A percentile compares a stretch with the other conserved stretches of the same genome.
Evolutionary conservation across 2,888 invertebrate genomes (phyloP).

Genomic region (Pediacus dermestoides): DNA sequence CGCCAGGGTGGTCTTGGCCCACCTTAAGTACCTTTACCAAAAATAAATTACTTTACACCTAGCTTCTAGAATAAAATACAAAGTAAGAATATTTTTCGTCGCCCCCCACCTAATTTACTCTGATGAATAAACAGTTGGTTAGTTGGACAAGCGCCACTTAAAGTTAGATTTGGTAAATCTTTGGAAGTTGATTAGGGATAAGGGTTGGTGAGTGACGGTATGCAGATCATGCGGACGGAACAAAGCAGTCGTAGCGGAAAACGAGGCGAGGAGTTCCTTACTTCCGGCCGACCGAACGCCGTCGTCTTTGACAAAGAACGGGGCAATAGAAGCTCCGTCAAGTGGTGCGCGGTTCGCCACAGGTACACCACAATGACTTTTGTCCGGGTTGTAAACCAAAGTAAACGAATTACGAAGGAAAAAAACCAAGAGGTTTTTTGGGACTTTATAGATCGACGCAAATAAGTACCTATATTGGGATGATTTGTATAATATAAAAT

Average conservation of each 20-base stretch:
- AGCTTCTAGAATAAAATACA: too few relatives aligned
- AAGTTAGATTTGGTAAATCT: too few relatives aligned
- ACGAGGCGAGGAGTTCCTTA: slow-evolving; percentile 38
- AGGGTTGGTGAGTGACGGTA: slow-evolving; percentile 19
- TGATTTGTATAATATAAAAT: too few relatives aligned
- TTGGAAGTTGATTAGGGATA: slow-evolving; percentile 8
- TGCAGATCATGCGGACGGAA: slow-evolving; percentile 38
- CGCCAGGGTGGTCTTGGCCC: too few relatives aligned
- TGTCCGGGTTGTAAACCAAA: neutral
- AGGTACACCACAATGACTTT: slow-evolving; percentile 20
- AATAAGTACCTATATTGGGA: too few relatives aligned
- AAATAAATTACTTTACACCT: too few relatives aligned
- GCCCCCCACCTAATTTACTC: too few relatives aligned
- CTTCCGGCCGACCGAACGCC: slow-evolving; percentile 35
- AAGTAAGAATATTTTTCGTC: too few relatives aligned
- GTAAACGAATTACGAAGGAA: too few relatives aligned
- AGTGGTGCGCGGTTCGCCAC: slow-evolving; percentile 31
- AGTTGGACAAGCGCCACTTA: slow-evolving; percentile 11
- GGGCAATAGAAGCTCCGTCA: slow-evolving; percentile 22
- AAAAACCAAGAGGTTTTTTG: too few relatives aligned
- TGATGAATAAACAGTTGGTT: slow-evolving; percentile 14
- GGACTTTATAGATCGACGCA: too few relatives aligned
- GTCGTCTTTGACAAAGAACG: slow-evolving; percentile 29
- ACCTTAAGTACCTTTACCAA: too few relatives aligned
- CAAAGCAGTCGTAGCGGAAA: slow-evolving; percentile 31